Evolutionary conservation across 2,888 invertebrate species (phyloP).

Genomic region (Diadegma fenestrale): DNA sequence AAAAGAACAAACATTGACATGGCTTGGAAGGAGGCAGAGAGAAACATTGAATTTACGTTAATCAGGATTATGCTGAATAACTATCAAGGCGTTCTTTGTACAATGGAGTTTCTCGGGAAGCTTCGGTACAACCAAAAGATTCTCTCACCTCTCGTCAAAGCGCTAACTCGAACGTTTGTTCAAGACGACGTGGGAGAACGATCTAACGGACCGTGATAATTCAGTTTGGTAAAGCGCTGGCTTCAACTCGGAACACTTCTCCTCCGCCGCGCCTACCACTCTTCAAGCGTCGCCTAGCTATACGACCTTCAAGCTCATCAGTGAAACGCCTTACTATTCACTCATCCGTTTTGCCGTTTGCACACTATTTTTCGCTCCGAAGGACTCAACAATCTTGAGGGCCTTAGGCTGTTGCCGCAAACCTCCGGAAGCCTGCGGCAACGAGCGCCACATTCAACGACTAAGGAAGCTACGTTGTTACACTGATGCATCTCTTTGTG

Average conservation of each 20-base stretch:
- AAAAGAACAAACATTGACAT: not conserved
- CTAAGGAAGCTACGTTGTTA: not conserved
- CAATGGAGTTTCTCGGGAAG: constrained; percentile 10
- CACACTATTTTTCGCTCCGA: constrained; percentile 28
- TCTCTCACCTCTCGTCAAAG: constrained; percentile 66
- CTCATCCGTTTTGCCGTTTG: constrained; percentile 12
- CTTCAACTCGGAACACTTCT: constrained; percentile 34
- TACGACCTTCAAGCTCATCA: constrained; percentile 26
- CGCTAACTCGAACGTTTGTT: constrained; percentile 70
- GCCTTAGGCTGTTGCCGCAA: constrained; percentile 1
- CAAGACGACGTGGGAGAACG: constrained; percentile 62
- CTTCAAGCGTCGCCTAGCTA: not conserved
- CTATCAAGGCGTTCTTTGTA: not conserved
- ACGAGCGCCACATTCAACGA: not conserved
- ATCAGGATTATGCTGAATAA: constrained; percentile 18
- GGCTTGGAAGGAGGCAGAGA: not conserved
- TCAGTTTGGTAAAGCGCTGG: constrained; percentile 70
- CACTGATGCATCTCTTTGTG: constrained; percentile 5
- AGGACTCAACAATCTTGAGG: constrained; percentile 32
- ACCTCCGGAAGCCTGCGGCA: not conserved
- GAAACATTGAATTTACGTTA: constrained; percentile 12
- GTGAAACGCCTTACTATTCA: constrained; percentile 13
- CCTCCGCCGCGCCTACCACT: constrained; percentile 26
- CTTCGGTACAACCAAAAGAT: constrained; percentile 27
- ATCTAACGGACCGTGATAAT: constrained; percentile 73